Evolutionary conservation across 2,888 invertebrate species (phyloP).

Genomic region (Tetragonisca angustula): DNA sequence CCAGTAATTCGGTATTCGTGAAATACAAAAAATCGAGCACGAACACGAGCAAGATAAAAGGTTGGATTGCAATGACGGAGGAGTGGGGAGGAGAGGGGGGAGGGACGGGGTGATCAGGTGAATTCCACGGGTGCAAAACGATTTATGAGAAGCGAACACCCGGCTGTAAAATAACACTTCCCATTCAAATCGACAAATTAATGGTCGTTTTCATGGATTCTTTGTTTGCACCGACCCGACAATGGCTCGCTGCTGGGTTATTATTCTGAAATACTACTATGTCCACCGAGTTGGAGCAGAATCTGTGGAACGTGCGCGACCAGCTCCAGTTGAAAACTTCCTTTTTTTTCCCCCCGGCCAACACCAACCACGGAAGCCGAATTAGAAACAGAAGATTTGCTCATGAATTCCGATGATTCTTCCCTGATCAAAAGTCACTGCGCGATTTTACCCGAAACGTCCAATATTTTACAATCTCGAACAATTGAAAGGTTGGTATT

Average conservation of each 20-base stretch:
- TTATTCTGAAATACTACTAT: constrained; percentile 74
- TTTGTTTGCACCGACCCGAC: constrained; percentile 76
- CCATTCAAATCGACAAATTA: constrained; percentile 81
- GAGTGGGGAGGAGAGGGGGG: neutral
- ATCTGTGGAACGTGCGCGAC: constrained; percentile 39
- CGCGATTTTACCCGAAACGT: neutral
- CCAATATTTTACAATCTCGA: neutral
- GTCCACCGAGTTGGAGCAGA: constrained; percentile 29
- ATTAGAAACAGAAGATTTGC: constrained; percentile 17
- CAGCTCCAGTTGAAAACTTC: neutral
- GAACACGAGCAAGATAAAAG: constrained; percentile 3
- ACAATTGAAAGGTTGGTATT: neutral
- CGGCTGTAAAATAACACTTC: constrained; percentile 82
- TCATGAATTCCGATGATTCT: neutral
- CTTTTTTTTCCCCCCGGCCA: neutral
- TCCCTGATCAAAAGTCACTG: neutral
- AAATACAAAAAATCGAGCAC: constrained; percentile 7
- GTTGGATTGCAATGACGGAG: constrained; percentile 2
- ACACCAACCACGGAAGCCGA: neutral
- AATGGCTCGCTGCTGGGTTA: constrained; percentile 76
- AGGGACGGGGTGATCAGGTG: constrained; percentile 51
- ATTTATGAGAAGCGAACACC: constrained; percentile 78
- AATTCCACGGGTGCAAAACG: constrained; percentile 69
- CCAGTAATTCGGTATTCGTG: neutral
- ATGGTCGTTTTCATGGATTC: constrained; percentile 80